These are phyloP conservation scores for Drosophila acutilabella DNA, from an alignment of 2,888 invertebrate genomes.

Conservation along the genomic window DNA sequence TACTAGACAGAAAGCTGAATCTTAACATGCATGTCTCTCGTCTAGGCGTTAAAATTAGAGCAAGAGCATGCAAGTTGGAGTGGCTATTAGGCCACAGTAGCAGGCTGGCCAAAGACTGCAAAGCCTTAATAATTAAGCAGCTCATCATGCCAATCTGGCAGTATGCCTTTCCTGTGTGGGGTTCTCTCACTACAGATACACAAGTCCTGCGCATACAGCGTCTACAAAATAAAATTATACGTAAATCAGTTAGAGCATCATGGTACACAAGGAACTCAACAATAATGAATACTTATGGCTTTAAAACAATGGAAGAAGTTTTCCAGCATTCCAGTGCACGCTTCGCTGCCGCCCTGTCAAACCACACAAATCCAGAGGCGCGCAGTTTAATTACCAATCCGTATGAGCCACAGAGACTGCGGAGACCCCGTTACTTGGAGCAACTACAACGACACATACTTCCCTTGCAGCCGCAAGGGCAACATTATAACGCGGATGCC, in stretches of 20 bases:
- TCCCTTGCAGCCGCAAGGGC: slow-evolving; percentile 5
- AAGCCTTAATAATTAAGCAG: background rate
- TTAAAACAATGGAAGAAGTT: background rate
- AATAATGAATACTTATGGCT: background rate
- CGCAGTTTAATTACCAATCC: background rate
- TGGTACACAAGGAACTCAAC: background rate
- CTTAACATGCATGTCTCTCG: background rate
- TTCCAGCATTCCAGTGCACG: background rate
- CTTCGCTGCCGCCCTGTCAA: background rate
- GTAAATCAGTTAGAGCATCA: background rate
- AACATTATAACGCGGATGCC: background rate
- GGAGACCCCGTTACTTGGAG: background rate
- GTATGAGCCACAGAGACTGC: background rate
- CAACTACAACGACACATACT: background rate
- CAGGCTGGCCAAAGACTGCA: background rate
- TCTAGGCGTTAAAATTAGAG: background rate
- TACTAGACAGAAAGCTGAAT: background rate
- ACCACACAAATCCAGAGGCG: slow-evolving; percentile 2
- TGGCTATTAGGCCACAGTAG: background rate
- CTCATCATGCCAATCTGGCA: slow-evolving; percentile 16
- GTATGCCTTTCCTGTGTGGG: slow-evolving; percentile 3
- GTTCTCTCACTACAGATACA: background rate
- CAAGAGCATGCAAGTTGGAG: background rate
- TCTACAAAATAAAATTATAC: background rate
- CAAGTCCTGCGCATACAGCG: background rate